Conservation (phyloP, 92 coral and sea anemone genomes). For the Actinostola sp. region DNA sequence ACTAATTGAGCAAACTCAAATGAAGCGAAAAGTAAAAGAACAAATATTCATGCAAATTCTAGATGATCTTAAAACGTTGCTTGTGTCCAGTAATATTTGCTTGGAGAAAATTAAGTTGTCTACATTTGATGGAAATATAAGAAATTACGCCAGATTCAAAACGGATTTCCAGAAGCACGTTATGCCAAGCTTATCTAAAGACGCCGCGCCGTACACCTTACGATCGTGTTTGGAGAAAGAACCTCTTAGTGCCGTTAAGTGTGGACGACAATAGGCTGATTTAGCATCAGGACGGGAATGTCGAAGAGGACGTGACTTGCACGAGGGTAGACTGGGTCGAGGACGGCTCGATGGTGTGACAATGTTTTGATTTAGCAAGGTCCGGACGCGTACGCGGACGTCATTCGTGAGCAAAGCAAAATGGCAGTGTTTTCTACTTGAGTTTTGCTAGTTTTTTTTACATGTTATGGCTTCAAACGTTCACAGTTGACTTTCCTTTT, state of each 20-base stretch:
- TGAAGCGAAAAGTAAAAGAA: conserved; percentile 26
- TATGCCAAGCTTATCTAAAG: conserved; percentile 46
- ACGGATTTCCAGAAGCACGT: conserved; percentile 59
- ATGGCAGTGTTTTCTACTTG: no score
- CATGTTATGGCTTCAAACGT: no score
- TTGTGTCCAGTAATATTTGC: conserved; percentile 1
- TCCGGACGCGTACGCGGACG: no score
- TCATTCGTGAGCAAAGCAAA: no score
- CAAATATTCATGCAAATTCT: background rate
- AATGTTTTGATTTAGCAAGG: no score
- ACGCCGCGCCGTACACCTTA: conserved; percentile 57
- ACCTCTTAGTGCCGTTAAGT: conserved; percentile 43
- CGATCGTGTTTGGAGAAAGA: conserved; percentile 61
- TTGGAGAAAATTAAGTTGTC: conserved; percentile 54
- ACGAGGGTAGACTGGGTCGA: no score
- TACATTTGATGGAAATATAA: conserved; percentile 53
- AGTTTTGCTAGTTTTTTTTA: no score
- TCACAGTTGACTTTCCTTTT: no score
- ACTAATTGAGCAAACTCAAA: background rate
- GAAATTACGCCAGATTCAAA: conserved; percentile 57
- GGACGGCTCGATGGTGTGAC: no score
- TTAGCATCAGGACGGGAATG: no score
- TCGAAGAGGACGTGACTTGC: no score
- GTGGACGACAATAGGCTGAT: no score
- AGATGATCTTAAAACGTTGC: background rate